Conservation (phyloP, 1,140 invertebrate genomes). For the Conus ventricosus region DNA sequence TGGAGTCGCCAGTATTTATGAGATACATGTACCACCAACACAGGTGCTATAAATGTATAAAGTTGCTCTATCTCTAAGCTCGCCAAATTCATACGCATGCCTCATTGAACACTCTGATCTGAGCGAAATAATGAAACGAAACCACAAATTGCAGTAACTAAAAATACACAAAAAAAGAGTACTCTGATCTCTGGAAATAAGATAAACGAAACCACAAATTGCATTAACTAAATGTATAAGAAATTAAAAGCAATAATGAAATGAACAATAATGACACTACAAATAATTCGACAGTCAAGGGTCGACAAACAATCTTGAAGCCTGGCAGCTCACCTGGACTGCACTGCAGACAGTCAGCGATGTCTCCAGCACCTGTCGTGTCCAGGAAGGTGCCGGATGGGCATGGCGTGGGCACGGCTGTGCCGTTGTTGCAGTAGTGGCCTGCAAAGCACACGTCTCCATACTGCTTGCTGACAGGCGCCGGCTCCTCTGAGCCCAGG, state of each 20-base stretch:
- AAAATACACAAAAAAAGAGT: no score
- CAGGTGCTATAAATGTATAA: no score
- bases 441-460: conserved; percentile 67
- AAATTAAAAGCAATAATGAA: background rate
- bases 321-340: conserved; percentile 59
- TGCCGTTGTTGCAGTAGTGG: conserved; percentile 69
- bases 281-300: background rate
- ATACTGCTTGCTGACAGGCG: conserved; percentile 58
- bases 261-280: background rate
- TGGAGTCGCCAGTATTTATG: no score
- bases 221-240: background rate
- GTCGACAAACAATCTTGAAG: background rate
- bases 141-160: no score
- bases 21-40: no score
- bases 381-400: conserved; percentile 65
- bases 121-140: no score
- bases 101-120: no score
- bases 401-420: conserved; percentile 58
- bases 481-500: conserved; percentile 55
- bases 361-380: conserved; percentile 56
- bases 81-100: no score
- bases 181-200: no score
- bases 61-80: no score
- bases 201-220: no score
- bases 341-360: conserved; percentile 61